Conservation (phyloP, 1,140 invertebrate genomes). For the Drosophila pectinifera region DNA sequence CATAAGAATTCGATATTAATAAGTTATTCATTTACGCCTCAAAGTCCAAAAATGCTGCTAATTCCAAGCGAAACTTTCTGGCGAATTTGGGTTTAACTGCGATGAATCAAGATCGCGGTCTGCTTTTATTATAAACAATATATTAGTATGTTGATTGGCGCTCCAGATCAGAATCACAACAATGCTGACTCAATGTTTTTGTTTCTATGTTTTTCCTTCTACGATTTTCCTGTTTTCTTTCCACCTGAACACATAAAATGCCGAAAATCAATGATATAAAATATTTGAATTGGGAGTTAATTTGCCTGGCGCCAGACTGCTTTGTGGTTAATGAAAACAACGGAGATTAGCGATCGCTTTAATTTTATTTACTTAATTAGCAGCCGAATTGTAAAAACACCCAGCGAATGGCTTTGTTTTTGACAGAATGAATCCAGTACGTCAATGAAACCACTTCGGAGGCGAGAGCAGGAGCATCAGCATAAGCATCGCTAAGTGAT, state of each 20-base stretch:
- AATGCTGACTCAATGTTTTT: conserved; percentile 59
- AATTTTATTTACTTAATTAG: conserved; percentile 77
- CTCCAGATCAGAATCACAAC: conserved; percentile 52
- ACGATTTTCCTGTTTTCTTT: conserved; percentile 66
- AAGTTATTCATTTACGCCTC: conserved; percentile 73
- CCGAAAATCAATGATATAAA: conserved; percentile 6
- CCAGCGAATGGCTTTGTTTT: conserved; percentile 32
- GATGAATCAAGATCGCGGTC: conserved; percentile 71
- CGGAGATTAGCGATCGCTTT: conserved; percentile 56
- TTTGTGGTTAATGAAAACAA: conserved; percentile 71
- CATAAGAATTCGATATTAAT: conserved; percentile 49
- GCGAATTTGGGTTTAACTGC: conserved; percentile 51
- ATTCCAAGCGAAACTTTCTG: conserved; percentile 64
- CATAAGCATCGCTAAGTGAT: background rate
- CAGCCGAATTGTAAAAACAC: conserved; percentile 56
- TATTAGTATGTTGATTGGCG: conserved; percentile 67
- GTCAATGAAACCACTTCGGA: background rate
- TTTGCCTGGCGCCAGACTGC: conserved; percentile 68
- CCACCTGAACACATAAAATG: conserved; percentile 17
- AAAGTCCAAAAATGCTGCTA: conserved; percentile 57
- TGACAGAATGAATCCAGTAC: conserved; percentile 15
- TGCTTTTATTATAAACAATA: conserved; percentile 51
- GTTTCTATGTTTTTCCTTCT: conserved; percentile 42
- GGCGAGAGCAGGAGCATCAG: too few relatives aligned
- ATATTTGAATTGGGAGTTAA: conserved; percentile 61